Evolutionary conservation across 2,113 vertebrate genomes (phyloP).

Genomic region (Lucifuga dentata): DNA sequence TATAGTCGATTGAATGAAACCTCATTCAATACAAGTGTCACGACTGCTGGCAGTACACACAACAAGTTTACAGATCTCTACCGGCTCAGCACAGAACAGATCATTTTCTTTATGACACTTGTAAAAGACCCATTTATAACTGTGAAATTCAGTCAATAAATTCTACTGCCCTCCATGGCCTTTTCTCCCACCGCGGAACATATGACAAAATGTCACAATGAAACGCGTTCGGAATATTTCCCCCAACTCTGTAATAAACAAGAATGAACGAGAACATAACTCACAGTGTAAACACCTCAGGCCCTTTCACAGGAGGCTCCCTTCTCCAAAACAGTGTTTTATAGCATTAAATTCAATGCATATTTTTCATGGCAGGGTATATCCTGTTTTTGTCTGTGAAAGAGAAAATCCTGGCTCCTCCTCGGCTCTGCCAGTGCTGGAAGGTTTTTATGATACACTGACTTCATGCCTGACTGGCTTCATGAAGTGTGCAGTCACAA

Average conservation of each 20-base stretch:
- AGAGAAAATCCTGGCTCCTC: neutral
- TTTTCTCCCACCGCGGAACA: conserved; percentile 65
- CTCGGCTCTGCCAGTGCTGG: neutral
- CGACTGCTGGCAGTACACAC: conserved; percentile 35
- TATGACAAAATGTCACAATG: conserved; percentile 73
- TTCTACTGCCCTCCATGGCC: conserved; percentile 72
- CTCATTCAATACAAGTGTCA: conserved; percentile 40
- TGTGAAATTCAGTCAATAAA: conserved; percentile 81
- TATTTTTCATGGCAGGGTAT: conserved; percentile 47
- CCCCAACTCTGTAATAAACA: conserved; percentile 66
- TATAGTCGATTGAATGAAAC: conserved; percentile 34
- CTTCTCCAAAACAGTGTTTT: conserved; percentile 56
- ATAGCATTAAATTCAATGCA: conserved; percentile 51
- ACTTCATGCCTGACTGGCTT: conserved; percentile 67
- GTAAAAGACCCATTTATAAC: conserved; percentile 82
- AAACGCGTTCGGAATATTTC: conserved; percentile 64
- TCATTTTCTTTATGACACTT: conserved; percentile 77
- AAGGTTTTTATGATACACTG: conserved; percentile 51
- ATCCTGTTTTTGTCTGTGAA: conserved; percentile 30
- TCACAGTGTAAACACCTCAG: conserved; percentile 57
- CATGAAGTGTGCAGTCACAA: conserved; percentile 69
- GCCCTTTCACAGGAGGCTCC: conserved; percentile 42
- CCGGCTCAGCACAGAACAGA: conserved; percentile 58
- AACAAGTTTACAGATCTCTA: conserved; percentile 60
- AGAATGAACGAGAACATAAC: conserved; percentile 42